A percentile compares a stretch with the other conserved stretches of the same genome.
Conservation (phyloP, 2,888 invertebrate genomes). For the Eilema griseolum region DNA sequence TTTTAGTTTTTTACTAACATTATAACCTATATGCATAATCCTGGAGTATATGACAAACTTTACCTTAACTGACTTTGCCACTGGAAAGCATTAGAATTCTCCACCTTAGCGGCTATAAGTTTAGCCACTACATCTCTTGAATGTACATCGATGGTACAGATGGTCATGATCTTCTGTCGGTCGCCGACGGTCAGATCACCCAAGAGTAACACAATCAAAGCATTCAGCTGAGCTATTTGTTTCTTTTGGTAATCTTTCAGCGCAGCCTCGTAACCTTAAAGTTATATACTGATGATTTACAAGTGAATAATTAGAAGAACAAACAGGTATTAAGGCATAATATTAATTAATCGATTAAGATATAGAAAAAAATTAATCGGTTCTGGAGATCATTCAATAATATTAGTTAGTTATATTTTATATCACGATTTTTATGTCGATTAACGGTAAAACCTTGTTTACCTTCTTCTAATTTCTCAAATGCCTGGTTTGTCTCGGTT, state of each 20-base stretch:
- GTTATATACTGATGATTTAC: neutral
- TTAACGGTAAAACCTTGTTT: neutral
- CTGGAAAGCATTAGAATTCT: conserved; percentile 92
- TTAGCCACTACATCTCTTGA: conserved; percentile 97
- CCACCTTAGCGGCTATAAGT: conserved; percentile 93
- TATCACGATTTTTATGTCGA: neutral
- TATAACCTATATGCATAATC: too few species aligned
- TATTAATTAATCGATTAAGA: too few species aligned
- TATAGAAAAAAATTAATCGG: too few species aligned
- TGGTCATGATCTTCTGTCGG: conserved; percentile 98
- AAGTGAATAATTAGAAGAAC: neutral
- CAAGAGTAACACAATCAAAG: conserved; percentile 93
- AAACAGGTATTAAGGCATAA: neutral
- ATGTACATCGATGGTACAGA: conserved; percentile 98
- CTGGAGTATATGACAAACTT: neutral
- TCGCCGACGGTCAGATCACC: conserved; percentile 94
- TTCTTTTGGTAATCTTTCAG: conserved; percentile 97
- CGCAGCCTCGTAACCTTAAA: conserved; percentile 93
- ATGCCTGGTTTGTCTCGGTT: conserved; percentile 96
- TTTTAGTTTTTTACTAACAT: neutral
- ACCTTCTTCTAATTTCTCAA: conserved; percentile 95
- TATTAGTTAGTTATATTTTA: neutral
- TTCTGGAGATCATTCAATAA: too few species aligned
- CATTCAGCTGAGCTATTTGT: conserved; percentile 94
- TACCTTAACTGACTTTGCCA: conserved; percentile 96